phyloP scores from a whole-genome alignment of 2,797 vertebrate species.

The Gambelia wislizenii region DNA sequence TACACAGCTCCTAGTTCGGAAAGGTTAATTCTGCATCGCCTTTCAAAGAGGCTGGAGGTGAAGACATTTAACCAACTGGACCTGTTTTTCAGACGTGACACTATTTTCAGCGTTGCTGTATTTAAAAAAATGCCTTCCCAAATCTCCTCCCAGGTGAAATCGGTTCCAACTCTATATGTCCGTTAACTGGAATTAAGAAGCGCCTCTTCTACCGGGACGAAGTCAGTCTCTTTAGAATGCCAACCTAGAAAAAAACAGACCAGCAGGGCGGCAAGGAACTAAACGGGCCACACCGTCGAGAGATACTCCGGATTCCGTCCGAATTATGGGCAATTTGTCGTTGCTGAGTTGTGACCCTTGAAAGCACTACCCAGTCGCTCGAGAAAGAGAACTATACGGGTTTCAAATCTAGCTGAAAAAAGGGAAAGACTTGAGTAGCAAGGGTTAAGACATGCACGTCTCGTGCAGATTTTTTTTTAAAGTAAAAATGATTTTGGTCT shows the following conservation, averaged over 20 bases:
- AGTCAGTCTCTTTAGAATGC: background rate
- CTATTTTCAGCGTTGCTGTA: background rate
- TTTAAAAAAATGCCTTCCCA: background rate
- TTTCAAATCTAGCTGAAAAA: background rate
- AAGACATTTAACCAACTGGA: too few relatives aligned
- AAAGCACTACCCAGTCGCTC: background rate
- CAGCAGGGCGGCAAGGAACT: background rate
- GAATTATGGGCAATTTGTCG: too few relatives aligned
- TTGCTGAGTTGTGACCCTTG: background rate
- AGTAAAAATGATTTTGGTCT: too few relatives aligned
- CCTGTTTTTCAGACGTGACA: too few relatives aligned
- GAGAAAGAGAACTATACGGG: background rate
- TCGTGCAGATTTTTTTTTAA: too few relatives aligned
- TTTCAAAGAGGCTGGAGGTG: too few relatives aligned
- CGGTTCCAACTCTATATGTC: background rate
- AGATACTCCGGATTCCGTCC: background rate
- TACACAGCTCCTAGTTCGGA: too few relatives aligned
- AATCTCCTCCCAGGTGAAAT: background rate
- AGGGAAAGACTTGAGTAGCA: background rate
- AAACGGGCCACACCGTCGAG: background rate
- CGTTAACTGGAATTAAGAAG: background rate
- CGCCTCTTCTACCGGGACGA: background rate
- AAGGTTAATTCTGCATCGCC: too few relatives aligned
- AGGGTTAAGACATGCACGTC: background rate
- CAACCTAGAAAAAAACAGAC: background rate